Evolutionary conservation across 2,888 invertebrate species (phyloP).

Genomic region (Protonemura montana): DNA sequence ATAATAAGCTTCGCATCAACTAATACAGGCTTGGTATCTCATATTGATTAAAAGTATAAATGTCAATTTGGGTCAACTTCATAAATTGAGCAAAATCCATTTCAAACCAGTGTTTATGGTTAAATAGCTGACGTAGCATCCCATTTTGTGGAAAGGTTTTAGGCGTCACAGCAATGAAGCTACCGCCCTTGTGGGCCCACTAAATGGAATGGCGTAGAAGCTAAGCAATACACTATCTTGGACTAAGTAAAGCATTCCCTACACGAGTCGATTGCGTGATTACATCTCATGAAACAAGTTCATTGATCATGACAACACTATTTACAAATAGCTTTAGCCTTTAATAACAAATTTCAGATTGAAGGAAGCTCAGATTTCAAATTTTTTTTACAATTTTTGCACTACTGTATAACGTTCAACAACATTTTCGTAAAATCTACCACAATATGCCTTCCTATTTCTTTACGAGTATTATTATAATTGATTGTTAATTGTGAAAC

Average conservation of each 20-base stretch:
- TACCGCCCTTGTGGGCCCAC: not conserved
- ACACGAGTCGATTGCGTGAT: not conserved
- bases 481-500: slow-evolving; percentile 7
- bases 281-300: slow-evolving; percentile 3
- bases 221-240: not conserved
- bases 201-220: not conserved
- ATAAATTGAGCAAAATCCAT: not conserved
- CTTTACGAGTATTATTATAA: slow-evolving; percentile 7
- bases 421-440: not conserved
- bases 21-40: not conserved
- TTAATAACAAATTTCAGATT: slow-evolving; percentile 29
- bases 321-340: slow-evolving; percentile 1
- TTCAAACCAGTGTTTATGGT: not conserved
- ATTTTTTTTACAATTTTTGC: slow-evolving; percentile 21
- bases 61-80: not conserved
- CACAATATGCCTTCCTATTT: slow-evolving; percentile 12
- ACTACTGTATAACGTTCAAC: slow-evolving; percentile 32
- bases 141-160: not conserved
- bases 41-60: not conserved
- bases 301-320: slow-evolving; percentile 12
- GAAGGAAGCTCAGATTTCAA: slow-evolving; percentile 38
- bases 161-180: not conserved
- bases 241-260: not conserved
- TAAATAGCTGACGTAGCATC: not conserved
- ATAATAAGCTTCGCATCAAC: not conserved